Evolutionary conservation across 2,797 vertebrate genomes (phyloP), one percentile per base, ranked within the genome.

Genomic region (Pseudochirops corinnae): DNA sequence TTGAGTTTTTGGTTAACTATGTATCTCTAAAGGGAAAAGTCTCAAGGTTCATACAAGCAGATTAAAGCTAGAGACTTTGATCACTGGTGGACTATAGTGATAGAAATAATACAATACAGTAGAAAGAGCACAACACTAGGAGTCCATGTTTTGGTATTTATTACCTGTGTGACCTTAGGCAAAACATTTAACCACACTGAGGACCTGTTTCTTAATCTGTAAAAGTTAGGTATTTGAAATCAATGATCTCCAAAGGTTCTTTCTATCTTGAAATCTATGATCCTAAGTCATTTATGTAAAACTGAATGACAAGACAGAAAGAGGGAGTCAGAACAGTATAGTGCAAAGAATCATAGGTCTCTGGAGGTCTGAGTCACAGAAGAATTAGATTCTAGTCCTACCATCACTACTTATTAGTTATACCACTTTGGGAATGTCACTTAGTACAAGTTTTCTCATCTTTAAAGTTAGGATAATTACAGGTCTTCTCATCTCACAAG

Each of bases 1-100:
- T 29, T 39, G 95, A 90, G 58, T 93, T 95, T 92, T 93, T 56
- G 94, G 92, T 91, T 94, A 56, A 62, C 28, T 50, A 55, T 52
- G 31, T 52, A 95, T 90, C 56, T 57, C 33, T 92, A 90, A 94
- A 91, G 56, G 55, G 93, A 55, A 96, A 74, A 95, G 93, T 46
- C 39, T 46, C 74, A 87, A 87, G 74, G 21, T 24, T 87, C 3
- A 46, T 87, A 3, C 74, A 87, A 87, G 21, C 21, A 87, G 21
- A 50, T 46, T 87, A 39, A 90, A 9, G 53, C 53, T 95, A 16
- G 6, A n/a, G 67, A 58, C 92, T 92, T 94, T 62, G 92, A 97
- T 90, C 62, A 62, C 21, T 5, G 18, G 57, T 90, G 53, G 33
- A 50, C 57, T 55, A 92, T 52, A 56, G 56, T 90, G 56, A 74